Conservation (phyloP, 1,140 invertebrate species). For the Cyphomyrmex costatus region DNA sequence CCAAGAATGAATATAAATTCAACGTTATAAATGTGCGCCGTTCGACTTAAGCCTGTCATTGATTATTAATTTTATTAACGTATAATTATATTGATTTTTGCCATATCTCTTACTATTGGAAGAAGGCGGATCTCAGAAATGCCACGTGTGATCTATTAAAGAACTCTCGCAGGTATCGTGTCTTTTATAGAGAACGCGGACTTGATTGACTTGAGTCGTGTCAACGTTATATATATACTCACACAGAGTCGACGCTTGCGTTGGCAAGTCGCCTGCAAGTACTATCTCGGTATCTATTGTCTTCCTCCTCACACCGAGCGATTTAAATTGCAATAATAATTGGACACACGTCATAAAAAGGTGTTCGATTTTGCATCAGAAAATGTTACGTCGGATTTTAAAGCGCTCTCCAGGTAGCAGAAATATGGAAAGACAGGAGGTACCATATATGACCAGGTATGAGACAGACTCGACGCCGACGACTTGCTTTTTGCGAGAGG, state of each 20-base stretch:
- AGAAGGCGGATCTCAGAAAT: neutral
- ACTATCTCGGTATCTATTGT: too few species aligned
- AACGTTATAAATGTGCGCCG: neutral
- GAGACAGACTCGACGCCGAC: neutral
- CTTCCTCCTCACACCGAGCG: neutral
- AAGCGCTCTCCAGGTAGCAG: neutral
- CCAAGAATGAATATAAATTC: neutral
- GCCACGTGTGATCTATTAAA: conserved; percentile 50
- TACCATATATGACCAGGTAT: too few species aligned
- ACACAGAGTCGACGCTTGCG: conserved; percentile 66
- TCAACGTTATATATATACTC: too few species aligned
- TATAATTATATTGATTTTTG: too few species aligned
- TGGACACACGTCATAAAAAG: too few species aligned
- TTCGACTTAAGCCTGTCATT: neutral
- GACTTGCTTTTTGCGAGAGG: conserved; percentile 12
- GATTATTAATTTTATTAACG: conserved; percentile 9
- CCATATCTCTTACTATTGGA: neutral
- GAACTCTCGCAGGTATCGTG: conserved; percentile 6
- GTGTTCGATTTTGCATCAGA: too few species aligned
- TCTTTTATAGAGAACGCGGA: conserved; percentile 63
- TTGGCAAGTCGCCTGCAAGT: conserved; percentile 20
- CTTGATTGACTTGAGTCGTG: conserved; percentile 47
- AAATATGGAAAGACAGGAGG: neutral
- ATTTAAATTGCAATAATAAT: neutral
- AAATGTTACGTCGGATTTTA: neutral